These are phyloP conservation scores for Hesperophylax magnus DNA, from an alignment of 1,140 invertebrate species.

Conservation along the genomic window DNA sequence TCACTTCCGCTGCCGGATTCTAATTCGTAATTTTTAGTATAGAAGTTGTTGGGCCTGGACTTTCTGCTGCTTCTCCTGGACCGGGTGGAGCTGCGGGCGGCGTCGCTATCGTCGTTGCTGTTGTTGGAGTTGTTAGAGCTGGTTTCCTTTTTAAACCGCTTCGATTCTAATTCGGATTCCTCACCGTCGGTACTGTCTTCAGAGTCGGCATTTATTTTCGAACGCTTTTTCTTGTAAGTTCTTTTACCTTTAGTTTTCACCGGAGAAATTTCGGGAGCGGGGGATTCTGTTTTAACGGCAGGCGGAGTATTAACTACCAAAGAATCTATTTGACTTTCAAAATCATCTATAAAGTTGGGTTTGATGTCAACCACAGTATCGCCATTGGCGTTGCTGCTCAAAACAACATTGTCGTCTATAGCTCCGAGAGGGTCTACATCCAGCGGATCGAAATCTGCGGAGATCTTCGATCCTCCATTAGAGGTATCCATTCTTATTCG, in stretches of 20 bases:
- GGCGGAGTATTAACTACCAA: not conserved
- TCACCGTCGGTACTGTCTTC: not conserved
- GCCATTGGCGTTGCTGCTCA: not conserved
- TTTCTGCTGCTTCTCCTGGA: slow-evolving; percentile 31
- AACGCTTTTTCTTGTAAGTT: slow-evolving; percentile 7
- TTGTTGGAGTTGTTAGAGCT: slow-evolving; percentile 5
- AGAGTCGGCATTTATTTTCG: not conserved
- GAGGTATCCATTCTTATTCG: not conserved
- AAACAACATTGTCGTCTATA: not conserved
- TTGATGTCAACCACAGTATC: not conserved
- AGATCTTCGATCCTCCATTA: not conserved
- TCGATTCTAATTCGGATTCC: not conserved
- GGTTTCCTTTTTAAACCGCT: not conserved
- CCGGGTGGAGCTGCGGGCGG: not conserved
- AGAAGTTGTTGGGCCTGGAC: slow-evolving; percentile 38
- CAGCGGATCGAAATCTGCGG: not conserved
- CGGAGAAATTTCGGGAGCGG: not conserved
- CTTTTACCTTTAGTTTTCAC: slow-evolving; percentile 21
- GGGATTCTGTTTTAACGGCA: slow-evolving; percentile 13
- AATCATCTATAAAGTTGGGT: not conserved
- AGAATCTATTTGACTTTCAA: slow-evolving; percentile 23
- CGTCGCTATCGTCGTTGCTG: slow-evolving; percentile 17
- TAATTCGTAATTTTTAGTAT: slow-evolving; percentile 33
- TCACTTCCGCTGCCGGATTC: slow-evolving; percentile 39
- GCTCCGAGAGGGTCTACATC: not conserved